phyloP scores from a whole-genome alignment of 2,888 invertebrate species.

The Conchocele bisecta region DNA sequence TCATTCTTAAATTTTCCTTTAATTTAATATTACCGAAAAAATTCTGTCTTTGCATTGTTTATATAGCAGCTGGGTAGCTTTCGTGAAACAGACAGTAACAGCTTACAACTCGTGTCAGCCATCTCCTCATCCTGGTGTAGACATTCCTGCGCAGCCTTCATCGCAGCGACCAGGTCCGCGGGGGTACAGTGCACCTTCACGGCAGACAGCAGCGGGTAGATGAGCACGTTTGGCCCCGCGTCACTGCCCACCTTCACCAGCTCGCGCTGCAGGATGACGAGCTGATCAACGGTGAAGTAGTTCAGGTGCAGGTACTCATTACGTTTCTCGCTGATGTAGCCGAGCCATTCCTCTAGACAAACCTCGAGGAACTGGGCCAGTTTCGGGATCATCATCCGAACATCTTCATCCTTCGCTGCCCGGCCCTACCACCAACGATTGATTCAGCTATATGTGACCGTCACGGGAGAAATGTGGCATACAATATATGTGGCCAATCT shows the following conservation, averaged over 20 bases:
- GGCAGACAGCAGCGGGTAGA: constrained; percentile 64
- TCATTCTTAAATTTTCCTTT: too few species aligned
- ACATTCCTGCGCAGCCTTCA: constrained; percentile 43
- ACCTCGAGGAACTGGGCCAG: constrained; percentile 69
- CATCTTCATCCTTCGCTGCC: constrained; percentile 30
- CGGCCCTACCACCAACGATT: constrained; percentile 54
- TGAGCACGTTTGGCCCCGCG: constrained; percentile 31
- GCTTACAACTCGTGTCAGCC: background rate
- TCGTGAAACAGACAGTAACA: too few species aligned
- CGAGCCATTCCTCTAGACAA: constrained; percentile 67
- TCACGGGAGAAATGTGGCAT: too few species aligned
- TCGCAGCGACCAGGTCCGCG: constrained; percentile 59
- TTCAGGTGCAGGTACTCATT: constrained; percentile 67
- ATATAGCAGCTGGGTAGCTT: too few species aligned
- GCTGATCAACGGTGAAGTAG: constrained; percentile 74
- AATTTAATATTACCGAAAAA: too few species aligned
- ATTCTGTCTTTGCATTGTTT: too few species aligned
- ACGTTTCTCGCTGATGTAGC: constrained; percentile 63
- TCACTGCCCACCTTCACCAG: constrained; percentile 62
- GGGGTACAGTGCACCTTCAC: constrained; percentile 60
- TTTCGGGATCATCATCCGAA: constrained; percentile 58
- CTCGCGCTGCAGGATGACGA: constrained; percentile 73
- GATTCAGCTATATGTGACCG: too few species aligned
- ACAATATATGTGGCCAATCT: too few species aligned
- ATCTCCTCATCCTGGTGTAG: constrained; percentile 1